Evolutionary conservation across 2,888 invertebrate genomes (phyloP).

Genomic region (Mythimna impura): DNA sequence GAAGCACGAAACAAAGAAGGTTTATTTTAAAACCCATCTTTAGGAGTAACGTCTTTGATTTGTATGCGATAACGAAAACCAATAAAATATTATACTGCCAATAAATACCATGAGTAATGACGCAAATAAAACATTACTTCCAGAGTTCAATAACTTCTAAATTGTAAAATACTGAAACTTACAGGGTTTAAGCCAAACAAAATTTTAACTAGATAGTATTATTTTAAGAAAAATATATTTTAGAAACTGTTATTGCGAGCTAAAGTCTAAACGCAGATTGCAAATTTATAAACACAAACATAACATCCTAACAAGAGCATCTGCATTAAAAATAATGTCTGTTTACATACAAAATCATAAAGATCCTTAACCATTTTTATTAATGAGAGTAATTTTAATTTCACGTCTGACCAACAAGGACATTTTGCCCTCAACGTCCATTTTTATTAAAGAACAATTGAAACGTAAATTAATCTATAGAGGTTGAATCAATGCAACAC

Average conservation of each 20-base stretch:
- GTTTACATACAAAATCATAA: constrained; percentile 5
- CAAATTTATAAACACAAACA: background rate
- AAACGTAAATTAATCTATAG: constrained; percentile 66
- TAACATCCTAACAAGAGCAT: background rate
- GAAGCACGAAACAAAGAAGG: constrained; percentile 16
- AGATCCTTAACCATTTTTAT: constrained; percentile 18
- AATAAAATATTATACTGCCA: constrained; percentile 25
- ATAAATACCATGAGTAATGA: constrained; percentile 39
- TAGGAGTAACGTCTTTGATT: constrained; percentile 15
- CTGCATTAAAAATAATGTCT: constrained; percentile 5
- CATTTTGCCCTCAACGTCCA: constrained; percentile 31
- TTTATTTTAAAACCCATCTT: constrained; percentile 15
- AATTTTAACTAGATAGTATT: background rate
- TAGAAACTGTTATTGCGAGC: too few species aligned
- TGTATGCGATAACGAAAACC: constrained; percentile 24
- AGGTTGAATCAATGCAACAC: constrained; percentile 64
- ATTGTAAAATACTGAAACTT: constrained; percentile 7
- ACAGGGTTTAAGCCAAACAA: background rate
- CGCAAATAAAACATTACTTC: constrained; percentile 23
- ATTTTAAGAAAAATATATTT: background rate
- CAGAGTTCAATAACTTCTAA: constrained; percentile 32
- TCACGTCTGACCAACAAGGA: constrained; percentile 9
- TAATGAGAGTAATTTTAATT: constrained; percentile 34
- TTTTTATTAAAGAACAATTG: constrained; percentile 64
- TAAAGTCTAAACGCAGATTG: background rate